phyloP scores from a whole-genome alignment of 1,140 invertebrate species.

The Phocides pigmalion region DNA sequence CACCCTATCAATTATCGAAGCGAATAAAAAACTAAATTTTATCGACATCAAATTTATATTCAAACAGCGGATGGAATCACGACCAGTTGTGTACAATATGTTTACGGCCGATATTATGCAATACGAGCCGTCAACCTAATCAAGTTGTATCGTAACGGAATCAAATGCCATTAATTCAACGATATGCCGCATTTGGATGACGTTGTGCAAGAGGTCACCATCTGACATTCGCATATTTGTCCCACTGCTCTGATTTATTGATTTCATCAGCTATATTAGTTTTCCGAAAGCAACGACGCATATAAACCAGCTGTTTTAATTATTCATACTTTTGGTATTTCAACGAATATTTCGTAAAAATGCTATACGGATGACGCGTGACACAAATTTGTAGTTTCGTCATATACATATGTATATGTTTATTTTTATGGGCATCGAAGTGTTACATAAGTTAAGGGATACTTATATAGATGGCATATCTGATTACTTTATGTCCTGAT shows the following conservation, averaged over 20 bases:
- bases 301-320: conserved; percentile 1
- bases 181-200: conserved; percentile 22
- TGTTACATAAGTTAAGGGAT: too few relatives aligned
- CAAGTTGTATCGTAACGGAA: conserved; percentile 8
- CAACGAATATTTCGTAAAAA: neutral
- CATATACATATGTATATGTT: neutral
- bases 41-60: conserved; percentile 1
- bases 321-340: neutral
- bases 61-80: conserved; percentile 1
- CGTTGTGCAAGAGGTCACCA: conserved; percentile 22
- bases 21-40: too few relatives aligned
- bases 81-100: conserved; percentile 2
- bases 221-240: conserved; percentile 15
- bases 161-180: conserved; percentile 25
- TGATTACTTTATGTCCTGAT: too few relatives aligned
- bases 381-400: neutral
- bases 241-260: conserved; percentile 5
- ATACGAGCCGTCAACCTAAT: conserved; percentile 21
- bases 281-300: neutral
- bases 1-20: too few relatives aligned
- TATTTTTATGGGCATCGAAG: too few relatives aligned
- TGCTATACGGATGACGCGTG: neutral
- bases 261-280: neutral
- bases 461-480: too few relatives aligned
- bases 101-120: conserved; percentile 16